Evolutionary conservation across 2,797 vertebrate species (phyloP), one percentile per base, ranked within the genome.

Genomic region (Xenentodon cancila): DNA sequence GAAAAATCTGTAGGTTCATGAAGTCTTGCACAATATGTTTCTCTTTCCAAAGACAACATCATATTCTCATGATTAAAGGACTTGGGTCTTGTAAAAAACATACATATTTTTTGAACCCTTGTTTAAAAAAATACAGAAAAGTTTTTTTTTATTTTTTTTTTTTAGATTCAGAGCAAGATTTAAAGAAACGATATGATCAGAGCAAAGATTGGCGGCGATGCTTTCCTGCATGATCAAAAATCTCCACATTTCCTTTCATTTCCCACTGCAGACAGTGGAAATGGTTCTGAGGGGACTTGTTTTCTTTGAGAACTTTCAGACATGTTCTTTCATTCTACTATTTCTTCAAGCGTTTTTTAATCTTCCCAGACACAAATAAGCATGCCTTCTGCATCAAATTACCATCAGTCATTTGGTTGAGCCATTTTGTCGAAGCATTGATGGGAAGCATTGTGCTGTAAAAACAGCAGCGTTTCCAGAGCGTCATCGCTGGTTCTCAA

Each of bases 391-490:
- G 70, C 71, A 57, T 77, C 62, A 78, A 79, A 77, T 66, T 73
- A 50, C 44, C 53, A 81, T 88, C 71, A 81, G 80, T 88, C 75
- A 71, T 84, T 84, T 71, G 67, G 68, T 81, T 67, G 74, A 75
- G 73, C 51, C 48, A 27, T 48, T 82, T 68, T 56, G 52, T 81
- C 71, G 25, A 25, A 25, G 25, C 5, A 78, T 75, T 70, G 81
- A 84, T 77, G 51, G 59, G 64, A 66, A 69, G 53, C 71, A 86
- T 83, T 73, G 83, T 75, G 73, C 66, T 79, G 82, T 80, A 68
- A 84, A 86, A 86, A 79, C 73, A 77, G 73, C 80, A 65, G 68
- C 52, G 79, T 78, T 86, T 69, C 51, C 64, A 75, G 34, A 37
- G 73, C 59, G 63, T 59, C 51, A 9, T 65, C 65, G 46, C 22